Evolutionary conservation across 2,888 invertebrate genomes (phyloP).

Genomic region (Deilephila elpenor): DNA sequence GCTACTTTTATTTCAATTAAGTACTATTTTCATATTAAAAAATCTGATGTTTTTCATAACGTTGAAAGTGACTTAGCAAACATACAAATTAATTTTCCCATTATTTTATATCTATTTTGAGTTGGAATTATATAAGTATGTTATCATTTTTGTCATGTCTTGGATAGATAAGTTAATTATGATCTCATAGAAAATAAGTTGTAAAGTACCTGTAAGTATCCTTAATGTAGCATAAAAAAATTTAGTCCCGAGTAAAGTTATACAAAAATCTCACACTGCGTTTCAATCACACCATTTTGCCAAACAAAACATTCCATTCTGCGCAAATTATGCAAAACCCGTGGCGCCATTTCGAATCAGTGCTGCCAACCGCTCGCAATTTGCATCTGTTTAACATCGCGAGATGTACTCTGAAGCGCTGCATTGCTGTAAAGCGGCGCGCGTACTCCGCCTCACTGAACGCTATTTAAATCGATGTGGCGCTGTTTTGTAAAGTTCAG

Average conservation of each 20-base stretch:
- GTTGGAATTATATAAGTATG: background rate
- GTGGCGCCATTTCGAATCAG: slow-evolving; percentile 78
- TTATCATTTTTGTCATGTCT: background rate
- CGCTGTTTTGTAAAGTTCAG: slow-evolving; percentile 37
- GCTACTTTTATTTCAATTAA: too few relatives aligned
- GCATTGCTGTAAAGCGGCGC: slow-evolving; percentile 48
- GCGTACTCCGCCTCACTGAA: slow-evolving; percentile 16
- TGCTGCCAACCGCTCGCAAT: slow-evolving; percentile 78
- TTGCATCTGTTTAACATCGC: slow-evolving; percentile 77
- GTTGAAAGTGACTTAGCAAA: too few relatives aligned
- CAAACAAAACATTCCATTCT: slow-evolving; percentile 54
- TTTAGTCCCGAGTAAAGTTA: slow-evolving; percentile 39
- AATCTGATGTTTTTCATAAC: too few relatives aligned
- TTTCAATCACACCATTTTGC: slow-evolving; percentile 70
- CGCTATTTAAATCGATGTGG: slow-evolving; percentile 45
- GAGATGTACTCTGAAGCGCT: slow-evolving; percentile 53
- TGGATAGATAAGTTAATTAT: slow-evolving; percentile 3
- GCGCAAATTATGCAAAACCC: slow-evolving; percentile 75
- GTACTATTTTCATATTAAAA: too few relatives aligned
- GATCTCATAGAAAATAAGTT: slow-evolving; percentile 16
- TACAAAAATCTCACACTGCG: slow-evolving; percentile 56
- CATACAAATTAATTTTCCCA: too few relatives aligned
- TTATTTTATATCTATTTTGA: background rate
- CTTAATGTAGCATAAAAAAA: slow-evolving; percentile 38
- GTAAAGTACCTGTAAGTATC: slow-evolving; percentile 29